Evolutionary conservation across 2,113 vertebrate species (phyloP), one percentile per base, ranked within the genome.

Genomic region (Gymnocephalus cernua): DNA sequence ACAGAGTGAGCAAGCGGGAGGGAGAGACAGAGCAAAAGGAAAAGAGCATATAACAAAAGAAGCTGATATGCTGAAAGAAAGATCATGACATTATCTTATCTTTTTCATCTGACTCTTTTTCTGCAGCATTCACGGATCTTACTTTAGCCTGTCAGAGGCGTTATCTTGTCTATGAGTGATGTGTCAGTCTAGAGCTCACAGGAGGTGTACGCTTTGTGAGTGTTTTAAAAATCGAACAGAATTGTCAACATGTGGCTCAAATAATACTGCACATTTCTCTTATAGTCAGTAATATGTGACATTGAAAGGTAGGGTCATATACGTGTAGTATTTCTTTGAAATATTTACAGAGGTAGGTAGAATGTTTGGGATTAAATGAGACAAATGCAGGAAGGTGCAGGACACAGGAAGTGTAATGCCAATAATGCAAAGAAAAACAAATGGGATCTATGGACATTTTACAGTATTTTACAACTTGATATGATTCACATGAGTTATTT

Each of bases 11-110:
- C 74, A 67, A 65, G 74, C 82, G 79, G 38, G 67, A 64, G 58
- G 29, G 58, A n/a, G 47, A 44, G 73, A 41, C 38, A 29, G 47
- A 62, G 78, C 16, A 18, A 59, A 29, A 56, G 68, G 35, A 53
- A 59, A 56, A 56, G 54, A 76, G 77, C 80, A 64, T 61, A 73
- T 90, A 81, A 90, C 86, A 93, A 89, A 92, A 82, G 66, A 72
- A 82, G 76, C 74, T 77, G 76, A 80, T 63, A 51, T 62, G 86
- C 84, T 89, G 86, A 92, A 87, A 90, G 86, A 89, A 86, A 87
- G 87, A 80, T 87, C 82, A 78, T 89, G 88, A 84, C 86, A 86
- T 91, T 88, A 92, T 85, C 79, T 84, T 80, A 82, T 87, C 66
- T 80, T 85, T 85, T 83, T 84, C 79, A 88, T 91, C 80, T 73